phyloP scores from a whole-genome alignment of 2,113 vertebrate genomes.

The Sander lucioperca region DNA sequence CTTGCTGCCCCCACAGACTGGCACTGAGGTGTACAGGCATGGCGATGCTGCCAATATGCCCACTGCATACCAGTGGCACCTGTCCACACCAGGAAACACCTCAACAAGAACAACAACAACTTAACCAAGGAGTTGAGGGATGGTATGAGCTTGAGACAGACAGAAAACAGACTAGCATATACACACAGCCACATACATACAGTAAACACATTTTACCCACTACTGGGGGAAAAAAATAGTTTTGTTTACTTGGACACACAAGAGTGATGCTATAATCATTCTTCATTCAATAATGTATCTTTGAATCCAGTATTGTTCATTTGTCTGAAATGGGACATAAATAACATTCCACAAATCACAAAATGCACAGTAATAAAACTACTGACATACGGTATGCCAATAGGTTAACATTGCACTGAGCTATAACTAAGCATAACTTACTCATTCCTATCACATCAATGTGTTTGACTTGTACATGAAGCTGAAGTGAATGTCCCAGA shows the following conservation, averaged over 20 bases:
- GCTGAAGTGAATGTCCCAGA: not conserved
- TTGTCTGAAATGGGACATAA: not conserved
- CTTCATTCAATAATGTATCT: not conserved
- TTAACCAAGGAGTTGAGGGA: not conserved
- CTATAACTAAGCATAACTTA: not conserved
- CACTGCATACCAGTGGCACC: conserved; percentile 56
- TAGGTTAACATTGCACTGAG: not conserved
- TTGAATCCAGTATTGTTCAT: not conserved
- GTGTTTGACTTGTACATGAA: not conserved
- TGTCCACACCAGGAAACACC: conserved; percentile 53
- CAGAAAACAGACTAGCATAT: conserved; percentile 8
- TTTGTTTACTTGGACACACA: not conserved
- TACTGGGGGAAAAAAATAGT: not conserved
- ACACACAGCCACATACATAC: not conserved
- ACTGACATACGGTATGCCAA: not conserved
- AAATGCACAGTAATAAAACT: not conserved
- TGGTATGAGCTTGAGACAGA: not conserved
- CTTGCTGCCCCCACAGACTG: conserved; percentile 68
- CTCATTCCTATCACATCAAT: not conserved
- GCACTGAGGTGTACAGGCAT: conserved; percentile 72
- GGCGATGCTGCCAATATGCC: conserved; percentile 43
- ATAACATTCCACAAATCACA: not conserved
- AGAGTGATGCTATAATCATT: not conserved
- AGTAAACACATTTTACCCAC: too few relatives aligned
- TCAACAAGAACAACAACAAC: conserved; percentile 9